These are phyloP conservation scores for Gila orcuttii DNA, from an alignment of 2,113 vertebrate genomes.

Conservation along the genomic window DNA sequence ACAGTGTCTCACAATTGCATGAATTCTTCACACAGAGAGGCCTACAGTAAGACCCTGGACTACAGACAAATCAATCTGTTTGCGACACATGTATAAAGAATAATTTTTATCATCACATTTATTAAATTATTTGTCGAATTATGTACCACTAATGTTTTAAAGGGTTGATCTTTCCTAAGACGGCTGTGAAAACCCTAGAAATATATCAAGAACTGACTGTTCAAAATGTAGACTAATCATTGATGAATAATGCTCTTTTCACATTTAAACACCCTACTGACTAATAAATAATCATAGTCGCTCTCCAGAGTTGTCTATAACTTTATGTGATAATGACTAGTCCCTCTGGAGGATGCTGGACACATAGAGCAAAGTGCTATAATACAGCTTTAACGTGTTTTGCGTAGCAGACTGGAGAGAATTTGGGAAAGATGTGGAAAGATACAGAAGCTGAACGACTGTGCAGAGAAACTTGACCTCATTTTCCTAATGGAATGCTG, in stretches of 20 bases:
- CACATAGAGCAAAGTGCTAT: neutral
- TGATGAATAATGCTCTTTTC: neutral
- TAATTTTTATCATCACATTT: neutral
- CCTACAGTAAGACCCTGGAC: neutral
- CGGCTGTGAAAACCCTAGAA: neutral
- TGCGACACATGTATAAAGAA: neutral
- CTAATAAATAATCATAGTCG: constrained; percentile 3
- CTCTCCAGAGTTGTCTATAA: neutral
- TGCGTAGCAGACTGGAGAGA: constrained; percentile 23
- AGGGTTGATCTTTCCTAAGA: neutral
- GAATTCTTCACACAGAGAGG: neutral
- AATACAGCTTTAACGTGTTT: neutral
- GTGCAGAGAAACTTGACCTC: constrained; percentile 40
- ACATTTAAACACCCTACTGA: constrained; percentile 5
- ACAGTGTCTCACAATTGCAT: neutral
- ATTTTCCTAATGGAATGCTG: constrained; percentile 41
- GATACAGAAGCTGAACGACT: constrained; percentile 25
- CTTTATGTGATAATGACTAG: constrained; percentile 17
- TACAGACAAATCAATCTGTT: neutral
- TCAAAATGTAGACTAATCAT: constrained; percentile 7
- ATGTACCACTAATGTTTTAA: neutral
- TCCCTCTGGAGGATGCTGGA: neutral
- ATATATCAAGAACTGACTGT: neutral
- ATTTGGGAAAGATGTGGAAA: constrained; percentile 3
- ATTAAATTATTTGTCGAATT: neutral